Base-by-base conservation (phyloP, 2,888 invertebrate species). In the Sinodicranocentrus sp. region DNA sequence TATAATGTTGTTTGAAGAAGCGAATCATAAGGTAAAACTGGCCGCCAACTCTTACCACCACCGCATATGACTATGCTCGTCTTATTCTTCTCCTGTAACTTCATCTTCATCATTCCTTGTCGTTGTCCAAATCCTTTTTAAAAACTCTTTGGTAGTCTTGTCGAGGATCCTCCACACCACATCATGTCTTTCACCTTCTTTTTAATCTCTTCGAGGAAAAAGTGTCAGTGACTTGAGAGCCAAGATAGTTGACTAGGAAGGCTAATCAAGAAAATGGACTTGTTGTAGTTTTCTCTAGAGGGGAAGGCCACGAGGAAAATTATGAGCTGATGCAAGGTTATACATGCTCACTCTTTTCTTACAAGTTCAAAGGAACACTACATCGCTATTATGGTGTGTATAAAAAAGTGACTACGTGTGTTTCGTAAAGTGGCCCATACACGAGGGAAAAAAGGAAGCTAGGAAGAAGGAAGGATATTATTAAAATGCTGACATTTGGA, bases 401-500 rank as follows among this genome's bases (percentile, higher is more conserved):
- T 33, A 61, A 25, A 8, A n/a, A 61, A n/a, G n/a, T 28, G 17
- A 15, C 25, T 15, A n/a, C 52, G 57, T 10, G 19, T 21, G 23
- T 57, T 19, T 6, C 10, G n/a, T 6, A n/a, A n/a, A 23, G 57
- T 57, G 57, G 39, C n/a, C 21, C 23, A 23, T 48, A 25, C n/a
- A 28, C n/a, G 19, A 77, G 63, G 52, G 44, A 65, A 33, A 39
- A 77, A 57, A 23, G 28, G 13, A n/a, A 0, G 13, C 44, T 28
- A 3, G 10, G 33, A 33, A 33, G 5, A 8, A 63, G 63, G 63
- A 71, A 63, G 57, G 33, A 0, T 43, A 61, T 65, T 54, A 65
- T 61, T 78, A 70, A 59, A 79, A 63, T 52, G 79, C 79, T 79
- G 79, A 79, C 79, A 79, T 79, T 79, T 79, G 71, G 63, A 71